Evolutionary conservation across 2,888 invertebrate genomes (phyloP).

Genomic region (Lomographa bimaculata): DNA sequence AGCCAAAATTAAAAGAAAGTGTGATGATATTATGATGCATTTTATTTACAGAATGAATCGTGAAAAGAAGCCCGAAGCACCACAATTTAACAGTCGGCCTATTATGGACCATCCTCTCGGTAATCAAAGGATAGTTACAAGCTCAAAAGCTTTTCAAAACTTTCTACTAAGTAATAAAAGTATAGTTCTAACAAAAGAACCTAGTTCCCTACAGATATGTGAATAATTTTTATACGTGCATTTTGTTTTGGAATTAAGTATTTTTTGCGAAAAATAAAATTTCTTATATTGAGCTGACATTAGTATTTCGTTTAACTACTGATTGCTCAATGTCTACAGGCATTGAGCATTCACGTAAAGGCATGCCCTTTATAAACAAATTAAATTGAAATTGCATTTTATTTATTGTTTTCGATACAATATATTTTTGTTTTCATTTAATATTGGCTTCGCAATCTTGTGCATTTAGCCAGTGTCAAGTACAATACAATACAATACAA

Average conservation of each 20-base stretch:
- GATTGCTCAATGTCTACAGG: too few relatives aligned
- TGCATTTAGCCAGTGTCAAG: too few relatives aligned
- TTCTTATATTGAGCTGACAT: constrained; percentile 18
- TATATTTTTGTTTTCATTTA: too few relatives aligned
- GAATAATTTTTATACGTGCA: constrained; percentile 38
- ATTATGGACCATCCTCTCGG: constrained; percentile 22
- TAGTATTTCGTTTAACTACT: too few relatives aligned
- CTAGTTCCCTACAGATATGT: constrained; percentile 3
- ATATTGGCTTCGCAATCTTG: too few relatives aligned
- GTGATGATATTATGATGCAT: too few relatives aligned
- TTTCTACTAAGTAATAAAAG: constrained; percentile 55
- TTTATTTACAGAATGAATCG: constrained; percentile 17
- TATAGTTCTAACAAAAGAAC: constrained; percentile 30
- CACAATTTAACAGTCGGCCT: not conserved
- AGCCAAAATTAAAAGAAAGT: too few relatives aligned
- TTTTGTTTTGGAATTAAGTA: constrained; percentile 30
- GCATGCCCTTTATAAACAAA: too few relatives aligned
- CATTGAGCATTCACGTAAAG: too few relatives aligned
- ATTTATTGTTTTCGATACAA: too few relatives aligned
- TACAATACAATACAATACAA: too few relatives aligned
- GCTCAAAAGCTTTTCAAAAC: constrained; percentile 61
- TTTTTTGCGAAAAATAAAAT: constrained; percentile 39
- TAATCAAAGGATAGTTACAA: constrained; percentile 56
- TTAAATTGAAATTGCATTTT: too few relatives aligned
- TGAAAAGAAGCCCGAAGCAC: constrained; percentile 3